Evolutionary conservation across 92 coral and sea anemone genomes (phyloP).

Genomic region (Metridium senile): DNA sequence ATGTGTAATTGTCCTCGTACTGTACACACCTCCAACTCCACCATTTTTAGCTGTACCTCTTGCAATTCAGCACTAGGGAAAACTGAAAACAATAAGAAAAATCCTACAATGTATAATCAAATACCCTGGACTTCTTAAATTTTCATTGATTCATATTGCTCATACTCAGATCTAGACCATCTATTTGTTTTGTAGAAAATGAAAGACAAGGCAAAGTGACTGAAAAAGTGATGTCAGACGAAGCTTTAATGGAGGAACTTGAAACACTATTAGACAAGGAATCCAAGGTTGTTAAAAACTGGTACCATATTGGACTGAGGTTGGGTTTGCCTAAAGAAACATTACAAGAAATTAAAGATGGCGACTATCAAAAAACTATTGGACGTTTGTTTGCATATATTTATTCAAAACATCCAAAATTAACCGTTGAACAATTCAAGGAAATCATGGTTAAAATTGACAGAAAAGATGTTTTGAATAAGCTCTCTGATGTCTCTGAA

Average conservation of each 20-base stretch:
- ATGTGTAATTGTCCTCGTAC: too few relatives aligned
- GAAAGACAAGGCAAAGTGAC: conserved; percentile 8
- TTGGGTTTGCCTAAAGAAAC: conserved; percentile 36
- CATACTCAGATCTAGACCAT: too few relatives aligned
- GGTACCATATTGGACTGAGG: conserved; percentile 48
- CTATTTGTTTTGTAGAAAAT: neutral
- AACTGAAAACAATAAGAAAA: too few relatives aligned
- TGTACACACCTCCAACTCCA: too few relatives aligned
- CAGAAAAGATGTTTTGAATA: conserved; percentile 22
- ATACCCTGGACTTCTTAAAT: too few relatives aligned
- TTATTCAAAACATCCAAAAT: conserved; percentile 1
- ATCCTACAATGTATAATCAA: too few relatives aligned
- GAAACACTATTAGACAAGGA: conserved; percentile 55
- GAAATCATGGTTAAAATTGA: conserved; percentile 8
- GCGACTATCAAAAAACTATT: conserved; percentile 5
- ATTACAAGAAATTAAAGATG: conserved; percentile 20
- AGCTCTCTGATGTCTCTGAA: neutral
- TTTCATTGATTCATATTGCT: too few relatives aligned
- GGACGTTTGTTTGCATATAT: conserved; percentile 17
- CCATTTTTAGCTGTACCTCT: too few relatives aligned
- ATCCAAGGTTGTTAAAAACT: too few relatives aligned
- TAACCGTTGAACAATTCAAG: conserved; percentile 20
- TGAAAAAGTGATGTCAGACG: conserved; percentile 16
- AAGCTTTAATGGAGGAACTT: conserved; percentile 46
- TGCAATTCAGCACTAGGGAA: too few relatives aligned